These are phyloP conservation scores for Chloropsis cyanopogon DNA, from an alignment of 2,113 vertebrate species.

Conservation along the genomic window DNA sequence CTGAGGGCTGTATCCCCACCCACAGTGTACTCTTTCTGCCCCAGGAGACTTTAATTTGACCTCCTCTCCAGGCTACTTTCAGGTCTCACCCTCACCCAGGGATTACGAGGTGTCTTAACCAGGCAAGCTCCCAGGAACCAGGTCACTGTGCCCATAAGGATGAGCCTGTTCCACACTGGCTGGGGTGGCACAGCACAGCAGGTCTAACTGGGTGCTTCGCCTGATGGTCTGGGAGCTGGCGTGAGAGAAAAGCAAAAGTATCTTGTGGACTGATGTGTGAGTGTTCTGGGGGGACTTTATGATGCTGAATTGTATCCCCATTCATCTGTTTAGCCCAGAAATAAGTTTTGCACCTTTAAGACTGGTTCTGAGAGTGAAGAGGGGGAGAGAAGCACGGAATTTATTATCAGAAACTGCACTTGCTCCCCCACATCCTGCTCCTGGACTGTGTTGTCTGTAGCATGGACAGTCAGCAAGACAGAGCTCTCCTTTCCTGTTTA, in stretches of 20 bases:
- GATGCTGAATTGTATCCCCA: neutral
- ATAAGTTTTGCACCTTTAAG: neutral
- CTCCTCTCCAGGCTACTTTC: neutral
- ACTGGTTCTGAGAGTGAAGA: neutral
- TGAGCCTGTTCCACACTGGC: neutral
- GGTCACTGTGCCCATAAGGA: neutral
- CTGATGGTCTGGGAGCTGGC: neutral
- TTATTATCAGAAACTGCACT: neutral
- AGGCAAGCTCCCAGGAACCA: neutral
- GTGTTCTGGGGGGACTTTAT: neutral
- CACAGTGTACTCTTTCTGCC: neutral
- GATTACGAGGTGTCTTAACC: neutral
- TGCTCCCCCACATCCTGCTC: neutral
- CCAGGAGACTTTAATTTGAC: neutral
- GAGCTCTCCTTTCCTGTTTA: neutral
- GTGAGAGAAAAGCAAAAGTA: neutral
- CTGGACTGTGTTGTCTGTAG: neutral
- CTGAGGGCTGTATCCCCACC: neutral
- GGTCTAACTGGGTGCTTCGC: accelerated
- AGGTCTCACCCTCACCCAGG: neutral
- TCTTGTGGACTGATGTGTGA: neutral
- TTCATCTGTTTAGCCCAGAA: neutral
- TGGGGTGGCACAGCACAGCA: neutral
- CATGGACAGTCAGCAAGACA: neutral
- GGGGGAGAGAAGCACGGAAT: neutral